These are phyloP conservation scores for Romanogobio albipinnatus DNA, from an alignment of 2,113 vertebrate species.

Conservation along the genomic window DNA sequence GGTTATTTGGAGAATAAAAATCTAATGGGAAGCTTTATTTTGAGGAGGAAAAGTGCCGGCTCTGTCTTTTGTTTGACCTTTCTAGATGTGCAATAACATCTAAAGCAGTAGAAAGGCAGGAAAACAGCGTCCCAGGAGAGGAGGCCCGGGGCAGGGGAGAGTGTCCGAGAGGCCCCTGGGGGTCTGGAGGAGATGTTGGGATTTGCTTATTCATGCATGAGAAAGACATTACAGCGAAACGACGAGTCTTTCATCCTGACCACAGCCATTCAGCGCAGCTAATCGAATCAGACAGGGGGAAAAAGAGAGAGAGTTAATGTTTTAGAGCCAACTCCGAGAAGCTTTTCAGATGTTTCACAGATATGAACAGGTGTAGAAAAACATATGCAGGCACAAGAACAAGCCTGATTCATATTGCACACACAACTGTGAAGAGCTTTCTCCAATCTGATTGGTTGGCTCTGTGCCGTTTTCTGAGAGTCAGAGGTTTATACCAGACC, in stretches of 20 bases:
- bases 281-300: constrained; percentile 30
- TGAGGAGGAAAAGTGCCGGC: background rate
- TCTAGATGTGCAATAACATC: background rate
- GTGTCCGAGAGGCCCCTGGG: background rate
- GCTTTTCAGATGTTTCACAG: background rate
- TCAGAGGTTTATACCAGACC: background rate
- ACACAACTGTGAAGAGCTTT: background rate
- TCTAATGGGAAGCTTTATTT: background rate
- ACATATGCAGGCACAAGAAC: background rate
- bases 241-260: constrained; percentile 21
- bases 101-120: background rate
- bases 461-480: background rate
- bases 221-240: constrained; percentile 14
- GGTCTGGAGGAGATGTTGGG: constrained; percentile 12
- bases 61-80: background rate
- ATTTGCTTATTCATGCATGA: constrained; percentile 42
- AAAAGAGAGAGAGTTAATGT: background rate
- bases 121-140: background rate
- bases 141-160: background rate
- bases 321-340: background rate
- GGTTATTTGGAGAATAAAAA: no score
- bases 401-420: background rate
- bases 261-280: constrained; percentile 30
- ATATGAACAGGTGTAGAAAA: background rate
- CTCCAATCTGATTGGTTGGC: background rate